Evolutionary conservation across 2,888 invertebrate species (phyloP), one percentile per base, ranked within the genome.

Genomic region (Epirrhoe tristata): DNA sequence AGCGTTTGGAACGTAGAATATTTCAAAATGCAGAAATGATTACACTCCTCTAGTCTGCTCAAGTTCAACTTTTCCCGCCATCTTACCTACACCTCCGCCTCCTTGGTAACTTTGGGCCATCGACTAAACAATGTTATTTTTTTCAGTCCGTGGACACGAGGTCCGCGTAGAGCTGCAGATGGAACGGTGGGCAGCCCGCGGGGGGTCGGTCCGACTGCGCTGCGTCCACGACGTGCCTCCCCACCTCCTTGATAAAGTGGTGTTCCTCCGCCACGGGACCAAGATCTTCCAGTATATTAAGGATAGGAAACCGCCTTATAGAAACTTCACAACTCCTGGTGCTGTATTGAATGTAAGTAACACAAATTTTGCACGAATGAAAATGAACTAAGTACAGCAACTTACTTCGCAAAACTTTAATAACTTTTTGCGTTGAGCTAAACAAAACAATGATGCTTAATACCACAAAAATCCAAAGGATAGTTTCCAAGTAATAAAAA

Each of bases 261-360:
- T 96, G 86, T 96, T 96, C 94, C 93, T 95, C 62, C 95, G 95
- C 74, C 95, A 94, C 76, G 95, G 95, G 76, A 94, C 94, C 83
- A 97, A 97, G 92, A 96, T 97, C 92, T 96, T 97, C 88, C 96
- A 97, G 90, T 97, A 96, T 87, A 96, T 97, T 84, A 96, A 95
- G 80, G 96, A 96, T 75, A 94, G 97, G 70, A 96, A 94, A 83
- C 97, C 97, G 74, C 97, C 97, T 63, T 96, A 95, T 83, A 94
- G 93, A 80, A 94, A 95, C 85, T 95, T 95, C 81, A 94, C 95
- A 48, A 95, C 95, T 64, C 94, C 94, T n/a, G 97, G 97, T 68
- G 96, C 96, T 61, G 95, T 95, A 78, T 94, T 97, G 69, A 96
- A 48, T 48, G 48, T 48, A 48, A 48, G 48, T 48, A 16, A 14